Evolutionary conservation across 2,113 vertebrate genomes (phyloP).

Genomic region (Platichthys stellatus): DNA sequence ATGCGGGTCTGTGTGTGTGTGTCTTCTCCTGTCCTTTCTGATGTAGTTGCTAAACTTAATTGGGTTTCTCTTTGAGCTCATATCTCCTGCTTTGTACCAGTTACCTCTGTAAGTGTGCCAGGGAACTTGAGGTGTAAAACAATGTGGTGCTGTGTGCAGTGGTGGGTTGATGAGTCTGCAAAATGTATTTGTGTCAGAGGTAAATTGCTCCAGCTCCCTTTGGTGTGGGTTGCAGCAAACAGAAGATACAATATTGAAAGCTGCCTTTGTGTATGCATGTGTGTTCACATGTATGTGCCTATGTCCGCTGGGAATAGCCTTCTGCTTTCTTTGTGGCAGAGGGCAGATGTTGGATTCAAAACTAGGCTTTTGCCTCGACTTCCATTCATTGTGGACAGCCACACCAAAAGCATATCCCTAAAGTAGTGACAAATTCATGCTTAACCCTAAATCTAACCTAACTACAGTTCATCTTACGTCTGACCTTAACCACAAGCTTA

Average conservation of each 20-base stretch:
- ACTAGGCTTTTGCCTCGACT: too few relatives aligned
- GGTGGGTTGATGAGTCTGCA: conserved; percentile 52
- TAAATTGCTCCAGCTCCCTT: conserved; percentile 39
- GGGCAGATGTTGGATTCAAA: too few relatives aligned
- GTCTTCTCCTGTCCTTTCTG: neutral
- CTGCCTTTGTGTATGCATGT: neutral
- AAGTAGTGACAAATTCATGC: too few relatives aligned
- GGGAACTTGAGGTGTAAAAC: conserved; percentile 17
- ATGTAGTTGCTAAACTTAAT: conserved; percentile 4
- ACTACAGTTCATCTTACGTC: too few relatives aligned
- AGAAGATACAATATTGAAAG: conserved; percentile 5
- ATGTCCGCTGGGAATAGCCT: too few relatives aligned
- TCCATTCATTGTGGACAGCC: too few relatives aligned
- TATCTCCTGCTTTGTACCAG: conserved; percentile 7
- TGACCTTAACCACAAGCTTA: too few relatives aligned
- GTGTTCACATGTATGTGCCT: neutral
- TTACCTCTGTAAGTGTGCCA: conserved; percentile 7
- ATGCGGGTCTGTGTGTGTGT: neutral
- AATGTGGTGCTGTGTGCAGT: conserved; percentile 23
- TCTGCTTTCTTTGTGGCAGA: too few relatives aligned
- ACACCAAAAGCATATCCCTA: too few relatives aligned
- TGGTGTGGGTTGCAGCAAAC: conserved; percentile 35
- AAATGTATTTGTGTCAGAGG: conserved; percentile 38
- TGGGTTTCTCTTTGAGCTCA: neutral
- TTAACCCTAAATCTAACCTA: too few relatives aligned